Conservation (phyloP, 2,113 vertebrate species). For the Zingel zingel region DNA sequence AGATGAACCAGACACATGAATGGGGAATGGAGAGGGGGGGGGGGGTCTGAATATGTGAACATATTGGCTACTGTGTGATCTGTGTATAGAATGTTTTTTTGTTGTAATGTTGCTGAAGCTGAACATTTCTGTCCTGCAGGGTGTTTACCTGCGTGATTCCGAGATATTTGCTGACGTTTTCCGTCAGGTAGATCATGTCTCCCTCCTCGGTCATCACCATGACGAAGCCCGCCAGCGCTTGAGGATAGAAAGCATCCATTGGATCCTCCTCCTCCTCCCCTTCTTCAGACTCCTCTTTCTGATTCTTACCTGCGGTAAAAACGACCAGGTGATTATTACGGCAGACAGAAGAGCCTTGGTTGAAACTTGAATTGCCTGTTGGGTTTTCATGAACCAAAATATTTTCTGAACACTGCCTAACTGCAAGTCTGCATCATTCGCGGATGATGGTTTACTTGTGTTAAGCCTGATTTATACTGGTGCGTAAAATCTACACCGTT, state of each 20-base stretch:
- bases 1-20: too few relatives aligned
- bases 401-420: neutral
- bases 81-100: neutral
- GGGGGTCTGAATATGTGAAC: too few relatives aligned
- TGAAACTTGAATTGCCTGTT: neutral
- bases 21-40: too few relatives aligned
- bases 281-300: constrained; percentile 4
- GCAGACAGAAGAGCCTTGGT: neutral
- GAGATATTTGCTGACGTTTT: constrained; percentile 90
- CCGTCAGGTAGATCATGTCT: constrained; percentile 91
- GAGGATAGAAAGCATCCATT: constrained; percentile 86
- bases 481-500: too few relatives aligned
- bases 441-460: too few relatives aligned
- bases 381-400: neutral
- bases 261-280: constrained; percentile 73
- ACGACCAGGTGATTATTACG: neutral
- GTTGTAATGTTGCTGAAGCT: neutral
- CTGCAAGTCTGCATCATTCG: neutral
- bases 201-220: constrained; percentile 90
- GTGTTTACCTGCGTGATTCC: constrained; percentile 88
- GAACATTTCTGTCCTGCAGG: too few relatives aligned
- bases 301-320: constrained; percentile 17
- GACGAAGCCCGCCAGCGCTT: constrained; percentile 89
- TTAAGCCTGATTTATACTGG: too few relatives aligned
- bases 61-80: neutral